Base-by-base conservation (phyloP, 2,888 invertebrate genomes). In the Serripes groenlandicus region DNA sequence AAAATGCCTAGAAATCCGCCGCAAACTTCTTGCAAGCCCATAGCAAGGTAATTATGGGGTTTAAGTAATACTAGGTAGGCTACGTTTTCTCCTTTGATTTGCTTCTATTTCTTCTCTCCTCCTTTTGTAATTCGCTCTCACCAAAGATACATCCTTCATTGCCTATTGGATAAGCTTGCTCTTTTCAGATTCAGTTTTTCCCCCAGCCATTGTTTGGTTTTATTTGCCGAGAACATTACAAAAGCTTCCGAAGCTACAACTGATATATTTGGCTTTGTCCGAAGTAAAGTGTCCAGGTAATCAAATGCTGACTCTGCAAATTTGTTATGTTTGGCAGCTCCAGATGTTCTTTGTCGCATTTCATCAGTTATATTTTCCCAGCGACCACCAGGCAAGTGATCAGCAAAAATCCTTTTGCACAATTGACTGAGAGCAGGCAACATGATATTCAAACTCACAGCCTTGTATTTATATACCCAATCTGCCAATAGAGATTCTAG, bases 211-310 rank as follows among this genome's bases (percentile, higher is more conserved):
- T 28, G 7, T 21, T 28, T 42, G 23, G 88, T 88, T 56, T 82
- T 86, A 30, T 86, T 84, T 1, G 75, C 70, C 1, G 74, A 54
- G 34, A 86, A 86, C 82, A 86, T 78, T 1, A 88, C 58, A 42
- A 78, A 83, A 18, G 87, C 80, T 35, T 87, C 87, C 37, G 75
- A 54, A n/a, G 80, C 72, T 7, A 86, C 21, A 11, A 76, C 75
- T 15, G 75, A 68, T 7, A 82, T 54, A 32, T 78, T 80, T 5
- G 79, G 74, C 58, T 80, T 80, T 49, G 32, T 72, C 5, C 75
- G 42, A 0, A 80, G 64, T 11, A 76, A 11, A 11, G 34, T 32
- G 37, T 76, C 81, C 18, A 81, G 18, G 37, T 72, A 75, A 4
- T 72, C 76, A 58, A 81, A 76, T 34, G 60, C 73, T 23, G 72